These are phyloP conservation scores for Cheilosia urbana DNA, from an alignment of 2,888 invertebrate genomes.

Conservation along the genomic window DNA sequence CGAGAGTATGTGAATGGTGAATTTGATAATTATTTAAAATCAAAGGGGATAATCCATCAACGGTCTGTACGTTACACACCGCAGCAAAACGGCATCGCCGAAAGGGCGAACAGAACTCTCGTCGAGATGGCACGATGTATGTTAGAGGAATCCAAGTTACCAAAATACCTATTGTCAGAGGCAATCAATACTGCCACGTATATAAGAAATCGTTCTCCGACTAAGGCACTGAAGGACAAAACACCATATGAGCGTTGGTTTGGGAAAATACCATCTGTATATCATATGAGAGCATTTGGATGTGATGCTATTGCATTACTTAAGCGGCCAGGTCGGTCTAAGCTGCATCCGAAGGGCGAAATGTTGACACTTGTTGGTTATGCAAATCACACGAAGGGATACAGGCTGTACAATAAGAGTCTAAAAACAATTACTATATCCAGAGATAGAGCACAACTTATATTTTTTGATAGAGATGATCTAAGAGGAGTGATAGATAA, in stretches of 20 bases:
- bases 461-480: constrained; percentile 1
- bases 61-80: constrained; percentile 68
- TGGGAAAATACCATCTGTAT: constrained; percentile 64
- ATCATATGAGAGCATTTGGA: constrained; percentile 65
- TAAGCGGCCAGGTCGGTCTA: constrained; percentile 54
- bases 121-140: constrained; percentile 75
- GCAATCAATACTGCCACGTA: constrained; percentile 72
- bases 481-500: not conserved
- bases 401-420: constrained; percentile 59
- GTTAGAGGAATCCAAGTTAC: constrained; percentile 50
- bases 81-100: constrained; percentile 76
- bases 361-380: constrained; percentile 65
- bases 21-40: constrained; percentile 60
- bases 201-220: constrained; percentile 69
- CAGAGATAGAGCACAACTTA: constrained; percentile 27
- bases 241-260: constrained; percentile 72
- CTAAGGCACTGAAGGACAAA: constrained; percentile 53
- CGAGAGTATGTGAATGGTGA: constrained; percentile 39
- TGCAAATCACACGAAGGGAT: constrained; percentile 54
- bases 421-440: constrained; percentile 58
- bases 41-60: constrained; percentile 70
- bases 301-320: constrained; percentile 63
- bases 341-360: constrained; percentile 63
- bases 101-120: constrained; percentile 72
- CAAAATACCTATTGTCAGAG: constrained; percentile 72